A percentile compares a stretch with the other conserved stretches of the same genome.
Conservation (phyloP, 2,888 invertebrate genomes). For the Isotomurus palustris region DNA sequence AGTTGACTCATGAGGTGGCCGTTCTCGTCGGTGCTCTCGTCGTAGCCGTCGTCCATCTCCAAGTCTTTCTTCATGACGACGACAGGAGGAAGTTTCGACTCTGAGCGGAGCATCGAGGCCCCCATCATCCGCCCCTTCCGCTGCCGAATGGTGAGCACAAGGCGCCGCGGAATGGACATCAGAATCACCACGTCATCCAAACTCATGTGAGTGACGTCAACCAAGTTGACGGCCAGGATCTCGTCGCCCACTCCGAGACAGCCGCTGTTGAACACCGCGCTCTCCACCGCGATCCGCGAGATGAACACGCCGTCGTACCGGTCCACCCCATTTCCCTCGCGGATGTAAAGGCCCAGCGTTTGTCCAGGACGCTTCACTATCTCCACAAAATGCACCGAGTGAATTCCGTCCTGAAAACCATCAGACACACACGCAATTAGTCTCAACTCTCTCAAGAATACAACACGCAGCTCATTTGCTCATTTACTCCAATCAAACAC, state of each 20-base stretch:
- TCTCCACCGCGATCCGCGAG: slow-evolving; percentile 90
- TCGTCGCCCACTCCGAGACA: slow-evolving; percentile 92
- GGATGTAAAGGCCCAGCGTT: slow-evolving; percentile 93
- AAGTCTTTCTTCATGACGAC: slow-evolving; percentile 83
- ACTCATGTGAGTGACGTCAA: slow-evolving; percentile 96
- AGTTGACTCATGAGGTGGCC: slow-evolving; percentile 50
- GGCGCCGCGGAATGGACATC: slow-evolving; percentile 95
- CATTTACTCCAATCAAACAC: too few relatives aligned
- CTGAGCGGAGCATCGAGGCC: slow-evolving; percentile 20
- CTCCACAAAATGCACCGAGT: slow-evolving; percentile 86
- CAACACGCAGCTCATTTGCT: too few relatives aligned
- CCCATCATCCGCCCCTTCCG: slow-evolving; percentile 42
- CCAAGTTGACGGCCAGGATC: slow-evolving; percentile 94
- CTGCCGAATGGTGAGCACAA: slow-evolving; percentile 88
- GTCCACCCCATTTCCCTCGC: slow-evolving; percentile 97
- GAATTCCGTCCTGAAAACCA: slow-evolving; percentile 61
- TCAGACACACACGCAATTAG: too few relatives aligned
- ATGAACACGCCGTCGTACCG: slow-evolving; percentile 96
- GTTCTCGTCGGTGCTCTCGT: slow-evolving; percentile 48
- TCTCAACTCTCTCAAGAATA: too few relatives aligned
- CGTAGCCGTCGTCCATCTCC: slow-evolving; percentile 65
- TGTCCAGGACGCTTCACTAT: slow-evolving; percentile 98
- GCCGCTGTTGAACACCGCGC: slow-evolving; percentile 94
- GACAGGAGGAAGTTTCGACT: slow-evolving; percentile 63
- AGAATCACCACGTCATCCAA: slow-evolving; percentile 98